phyloP scores from a whole-genome alignment of 2,888 invertebrate species.

The Orthonychiurus folsomi region DNA sequence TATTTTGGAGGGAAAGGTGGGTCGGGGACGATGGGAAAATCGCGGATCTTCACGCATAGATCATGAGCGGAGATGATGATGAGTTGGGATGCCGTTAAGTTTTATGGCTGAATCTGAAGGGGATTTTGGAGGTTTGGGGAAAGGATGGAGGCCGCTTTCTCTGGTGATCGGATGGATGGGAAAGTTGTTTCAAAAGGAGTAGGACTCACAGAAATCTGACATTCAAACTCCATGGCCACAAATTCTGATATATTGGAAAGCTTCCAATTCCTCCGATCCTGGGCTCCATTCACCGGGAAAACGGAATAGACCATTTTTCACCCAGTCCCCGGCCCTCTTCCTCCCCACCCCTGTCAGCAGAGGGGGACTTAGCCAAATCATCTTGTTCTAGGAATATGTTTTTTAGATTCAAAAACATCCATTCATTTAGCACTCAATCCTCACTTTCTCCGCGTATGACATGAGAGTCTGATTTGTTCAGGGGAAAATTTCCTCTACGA shows the following conservation, averaged over 20 bases:
- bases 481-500: too few species aligned
- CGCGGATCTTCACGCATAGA: conserved; percentile 19
- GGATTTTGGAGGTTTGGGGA: conserved; percentile 2
- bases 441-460: neutral
- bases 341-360: neutral
- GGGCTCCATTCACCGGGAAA: conserved; percentile 25
- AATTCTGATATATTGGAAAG: conserved; percentile 39
- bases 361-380: neutral
- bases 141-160: neutral
- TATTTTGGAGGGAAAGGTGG: too few species aligned
- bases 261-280: conserved; percentile 33
- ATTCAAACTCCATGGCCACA: conserved; percentile 33
- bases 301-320: conserved; percentile 38
- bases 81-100: conserved; percentile 23
- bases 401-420: too few species aligned
- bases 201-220: conserved; percentile 37
- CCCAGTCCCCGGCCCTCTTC: neutral
- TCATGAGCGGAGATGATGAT: conserved; percentile 18
- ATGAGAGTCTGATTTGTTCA: too few species aligned
- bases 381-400: neutral
- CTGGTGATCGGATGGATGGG: neutral
- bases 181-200: conserved; percentile 20
- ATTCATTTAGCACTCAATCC: too few species aligned
- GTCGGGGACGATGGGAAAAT: neutral
- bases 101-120: conserved; percentile 20